Base-by-base conservation (phyloP, 2,113 vertebrate species). In the Epinephelus moara region DNA sequence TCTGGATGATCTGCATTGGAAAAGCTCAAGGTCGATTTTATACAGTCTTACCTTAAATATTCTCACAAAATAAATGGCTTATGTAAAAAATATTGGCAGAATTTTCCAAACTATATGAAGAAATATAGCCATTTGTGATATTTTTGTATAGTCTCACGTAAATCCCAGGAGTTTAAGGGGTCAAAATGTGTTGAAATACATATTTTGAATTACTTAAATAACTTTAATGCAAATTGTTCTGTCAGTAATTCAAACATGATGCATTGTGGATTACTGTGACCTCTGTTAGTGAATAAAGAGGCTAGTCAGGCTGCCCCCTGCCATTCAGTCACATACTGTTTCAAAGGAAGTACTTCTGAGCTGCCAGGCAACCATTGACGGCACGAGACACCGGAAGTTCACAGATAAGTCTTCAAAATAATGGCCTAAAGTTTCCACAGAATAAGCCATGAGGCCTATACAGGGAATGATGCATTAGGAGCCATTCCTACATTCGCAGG, bases 351-450 rank as follows among this genome's bases (percentile, higher is more conserved):
- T 69, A n/a, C 47, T 25, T 71, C 37, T 77, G 60, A 76, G 27
- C 33, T 70, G 80, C 62, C 71, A 62, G 73, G 72, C 85, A 73
- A 74, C 83, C 49, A 3, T 19, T 40, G 45, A 25, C 27, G 19
- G 49, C 19, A 66, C 37, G 47, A 10, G 42, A 73, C 47, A 81
- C 67, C 21, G 80, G 85, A 90, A 80, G 80, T 60, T 21, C 1
- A 8, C 1, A 30, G n/a, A 59, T 23, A 19, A 11, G 11, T 47
- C n/a, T 89, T 90, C 86, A 91, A 90, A 92, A 55, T 90, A 90
- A 85, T 23, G 59, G 64, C 27, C 1, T n/a, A 50, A 14, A 10
- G 18, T 47, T 59, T 68, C 82, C 27, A 23, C 37, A 13, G 47
- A 23, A 27, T 33, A 21, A 30, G 61, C 3, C 19, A 14, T 10